phyloP scores from a whole-genome alignment of 2,113 vertebrate genomes.

The human (Homo sapiens) region DNA sequence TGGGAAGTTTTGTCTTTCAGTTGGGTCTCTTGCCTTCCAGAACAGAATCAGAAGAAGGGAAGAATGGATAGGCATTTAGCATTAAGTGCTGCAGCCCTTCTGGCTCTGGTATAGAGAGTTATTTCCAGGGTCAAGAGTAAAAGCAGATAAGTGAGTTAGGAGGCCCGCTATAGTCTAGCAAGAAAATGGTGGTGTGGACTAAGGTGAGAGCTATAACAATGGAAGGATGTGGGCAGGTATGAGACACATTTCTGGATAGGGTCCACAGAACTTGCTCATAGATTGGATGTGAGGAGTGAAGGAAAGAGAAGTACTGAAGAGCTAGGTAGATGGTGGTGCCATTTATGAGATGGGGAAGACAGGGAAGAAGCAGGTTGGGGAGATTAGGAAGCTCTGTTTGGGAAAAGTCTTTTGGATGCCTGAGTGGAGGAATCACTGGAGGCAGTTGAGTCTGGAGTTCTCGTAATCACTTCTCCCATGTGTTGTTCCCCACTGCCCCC shows the following conservation, averaged over 20 bases:
- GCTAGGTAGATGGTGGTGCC: background rate
- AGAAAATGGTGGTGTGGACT: background rate
- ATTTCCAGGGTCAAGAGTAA: background rate
- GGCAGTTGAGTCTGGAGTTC: background rate
- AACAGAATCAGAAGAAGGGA: background rate
- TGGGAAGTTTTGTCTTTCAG: background rate
- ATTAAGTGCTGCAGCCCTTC: background rate
- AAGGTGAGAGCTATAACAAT: background rate
- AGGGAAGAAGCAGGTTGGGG: background rate
- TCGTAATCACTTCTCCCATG: background rate
- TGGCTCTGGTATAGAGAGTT: background rate
- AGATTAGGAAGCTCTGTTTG: background rate
- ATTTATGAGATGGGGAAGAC: background rate
- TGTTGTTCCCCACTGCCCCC: fast-evolving
- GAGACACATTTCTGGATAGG: background rate
- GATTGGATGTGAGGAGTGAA: background rate
- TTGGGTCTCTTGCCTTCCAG: background rate
- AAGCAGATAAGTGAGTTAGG: background rate
- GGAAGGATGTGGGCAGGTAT: background rate
- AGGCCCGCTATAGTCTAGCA: background rate
- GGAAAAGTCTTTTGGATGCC: background rate
- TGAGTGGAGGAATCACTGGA: background rate
- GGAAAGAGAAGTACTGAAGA: background rate
- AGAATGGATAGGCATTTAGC: background rate
- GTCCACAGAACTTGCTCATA: background rate